phyloP scores from a whole-genome alignment of 2,888 invertebrate genomes.

The Drosophila mayaguana region DNA sequence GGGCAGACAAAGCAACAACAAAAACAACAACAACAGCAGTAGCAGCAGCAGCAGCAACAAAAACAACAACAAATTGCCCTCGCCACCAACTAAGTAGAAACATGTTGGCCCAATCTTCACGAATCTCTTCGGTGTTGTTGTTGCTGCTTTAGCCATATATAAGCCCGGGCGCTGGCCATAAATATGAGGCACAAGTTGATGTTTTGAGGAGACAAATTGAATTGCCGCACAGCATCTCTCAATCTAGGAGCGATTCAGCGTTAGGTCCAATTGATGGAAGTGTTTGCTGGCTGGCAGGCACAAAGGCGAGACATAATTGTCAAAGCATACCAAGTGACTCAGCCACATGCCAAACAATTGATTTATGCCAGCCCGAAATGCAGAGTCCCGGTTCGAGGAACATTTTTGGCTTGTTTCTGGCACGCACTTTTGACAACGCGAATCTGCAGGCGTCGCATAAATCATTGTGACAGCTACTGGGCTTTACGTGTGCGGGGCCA shows the following conservation, averaged over 20 bases:
- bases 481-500: slow-evolving; percentile 52
- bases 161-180: slow-evolving; percentile 31
- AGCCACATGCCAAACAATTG: slow-evolving; percentile 32
- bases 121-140: slow-evolving; percentile 11
- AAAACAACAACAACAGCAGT: slow-evolving; percentile 5
- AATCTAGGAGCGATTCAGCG: slow-evolving; percentile 33
- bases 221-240: slow-evolving; percentile 59
- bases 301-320: slow-evolving; percentile 59
- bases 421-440: slow-evolving; percentile 38
- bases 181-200: slow-evolving; percentile 31
- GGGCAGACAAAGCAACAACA: slow-evolving; percentile 6
- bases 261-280: slow-evolving; percentile 48
- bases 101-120: slow-evolving; percentile 39
- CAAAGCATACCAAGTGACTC: slow-evolving; percentile 35
- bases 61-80: slow-evolving; percentile 33
- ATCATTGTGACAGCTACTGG: slow-evolving; percentile 75
- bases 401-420: slow-evolving; percentile 9
- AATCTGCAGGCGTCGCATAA: slow-evolving; percentile 57
- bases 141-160: slow-evolving; percentile 10
- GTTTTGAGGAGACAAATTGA: slow-evolving; percentile 59
- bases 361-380: slow-evolving; percentile 50
- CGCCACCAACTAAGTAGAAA: slow-evolving; percentile 24
- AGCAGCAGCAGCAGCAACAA: slow-evolving; percentile 10
- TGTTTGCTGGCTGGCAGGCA: slow-evolving; percentile 25
- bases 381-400: slow-evolving; percentile 8